Percentiles rank a stretch among this genome's conserved stretches.
phyloP scores from a whole-genome alignment of 2,797 vertebrate species.

The Hydrocynus forskahlii region DNA sequence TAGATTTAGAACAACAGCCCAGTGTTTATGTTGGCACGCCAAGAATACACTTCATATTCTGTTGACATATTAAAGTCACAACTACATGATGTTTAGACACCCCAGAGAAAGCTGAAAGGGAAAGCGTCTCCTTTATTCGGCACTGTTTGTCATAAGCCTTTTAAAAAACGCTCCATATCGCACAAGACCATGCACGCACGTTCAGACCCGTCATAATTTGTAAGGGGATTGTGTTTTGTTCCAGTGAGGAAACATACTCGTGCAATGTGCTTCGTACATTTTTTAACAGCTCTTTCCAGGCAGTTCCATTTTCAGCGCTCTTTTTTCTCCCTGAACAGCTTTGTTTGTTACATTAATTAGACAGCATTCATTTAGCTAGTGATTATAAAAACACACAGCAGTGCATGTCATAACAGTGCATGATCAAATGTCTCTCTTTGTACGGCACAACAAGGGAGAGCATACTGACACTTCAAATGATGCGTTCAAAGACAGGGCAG shows the following conservation, averaged over 20 bases:
- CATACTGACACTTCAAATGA: constrained; percentile 14
- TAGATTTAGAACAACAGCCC: constrained; percentile 74
- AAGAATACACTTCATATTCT: constrained; percentile 73
- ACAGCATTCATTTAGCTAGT: constrained; percentile 42
- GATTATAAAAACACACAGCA: constrained; percentile 49
- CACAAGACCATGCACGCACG: not conserved
- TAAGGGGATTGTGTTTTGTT: constrained; percentile 26
- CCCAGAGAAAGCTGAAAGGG: constrained; percentile 71
- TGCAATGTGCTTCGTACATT: constrained; percentile 22
- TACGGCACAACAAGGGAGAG: constrained; percentile 4
- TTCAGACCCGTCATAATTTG: constrained; percentile 29
- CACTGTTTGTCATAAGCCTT: constrained; percentile 70
- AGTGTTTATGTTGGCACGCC: constrained; percentile 77
- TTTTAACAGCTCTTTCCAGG: constrained; percentile 36
- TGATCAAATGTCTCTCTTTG: constrained; percentile 11
- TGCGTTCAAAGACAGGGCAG: not conserved
- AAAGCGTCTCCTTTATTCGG: constrained; percentile 64
- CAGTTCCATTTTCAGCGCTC: too few relatives aligned
- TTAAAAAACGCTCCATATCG: constrained; percentile 45
- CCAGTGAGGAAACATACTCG: constrained; percentile 28
- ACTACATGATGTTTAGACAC: constrained; percentile 73
- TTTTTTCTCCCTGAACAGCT: constrained; percentile 18
- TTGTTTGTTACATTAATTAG: constrained; percentile 51
- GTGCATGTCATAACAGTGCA: constrained; percentile 29
- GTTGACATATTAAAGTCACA: constrained; percentile 77